These are phyloP conservation scores for Cotesia congregata DNA, from an alignment of 2,888 invertebrate genomes.

Conservation along the genomic window DNA sequence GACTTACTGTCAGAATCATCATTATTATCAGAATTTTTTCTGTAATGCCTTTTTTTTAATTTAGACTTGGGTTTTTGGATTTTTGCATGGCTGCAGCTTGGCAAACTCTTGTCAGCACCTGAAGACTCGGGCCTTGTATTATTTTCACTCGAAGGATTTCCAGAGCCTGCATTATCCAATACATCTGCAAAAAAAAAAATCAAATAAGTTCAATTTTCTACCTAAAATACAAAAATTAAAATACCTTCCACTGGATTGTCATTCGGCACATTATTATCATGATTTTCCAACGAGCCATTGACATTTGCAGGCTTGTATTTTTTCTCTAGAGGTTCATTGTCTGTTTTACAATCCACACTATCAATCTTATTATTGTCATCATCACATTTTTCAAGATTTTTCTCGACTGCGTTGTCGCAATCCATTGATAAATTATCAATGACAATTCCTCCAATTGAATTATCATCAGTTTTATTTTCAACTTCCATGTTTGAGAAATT, in stretches of 20 bases:
- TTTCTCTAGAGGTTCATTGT: conserved; percentile 19
- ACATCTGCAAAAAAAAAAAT: neutral
- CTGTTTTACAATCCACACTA: neutral
- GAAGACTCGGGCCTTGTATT: conserved; percentile 43
- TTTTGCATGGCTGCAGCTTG: conserved; percentile 37
- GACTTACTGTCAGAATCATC: conserved; percentile 46
- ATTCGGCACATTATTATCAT: neutral
- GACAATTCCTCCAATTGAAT: neutral
- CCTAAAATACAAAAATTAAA: neutral
- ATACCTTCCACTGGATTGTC: neutral
- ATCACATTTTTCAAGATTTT: neutral
- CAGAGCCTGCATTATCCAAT: neutral
- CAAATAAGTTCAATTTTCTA: neutral
- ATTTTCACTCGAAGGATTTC: neutral
- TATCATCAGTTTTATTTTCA: neutral
- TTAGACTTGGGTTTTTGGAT: conserved; percentile 57
- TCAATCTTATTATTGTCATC: neutral
- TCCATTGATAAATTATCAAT: neutral
- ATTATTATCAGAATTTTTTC: conserved; percentile 48
- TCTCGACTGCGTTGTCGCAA: neutral
- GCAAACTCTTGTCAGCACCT: conserved; percentile 23
- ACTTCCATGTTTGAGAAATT: neutral
- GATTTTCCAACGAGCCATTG: neutral
- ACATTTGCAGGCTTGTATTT: conserved; percentile 14
- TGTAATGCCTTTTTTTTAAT: conserved; percentile 60